These are phyloP conservation scores for Silurus asotus DNA, from an alignment of 2,113 vertebrate species.

Conservation along the genomic window DNA sequence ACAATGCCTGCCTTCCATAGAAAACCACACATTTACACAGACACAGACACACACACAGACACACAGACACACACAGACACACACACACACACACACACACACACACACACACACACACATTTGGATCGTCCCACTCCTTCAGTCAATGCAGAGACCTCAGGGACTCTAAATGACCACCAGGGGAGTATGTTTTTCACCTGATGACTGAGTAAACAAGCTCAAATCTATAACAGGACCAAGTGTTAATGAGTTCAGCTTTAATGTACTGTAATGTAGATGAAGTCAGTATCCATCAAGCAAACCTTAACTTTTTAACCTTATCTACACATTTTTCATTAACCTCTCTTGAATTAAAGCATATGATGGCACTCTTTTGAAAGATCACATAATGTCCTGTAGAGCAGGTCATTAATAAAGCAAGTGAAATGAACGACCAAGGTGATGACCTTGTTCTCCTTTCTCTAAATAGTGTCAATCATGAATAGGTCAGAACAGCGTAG, in stretches of 20 bases:
- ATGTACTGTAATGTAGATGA: conserved; percentile 57
- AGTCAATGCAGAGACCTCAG: conserved; percentile 9
- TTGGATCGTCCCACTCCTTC: not conserved
- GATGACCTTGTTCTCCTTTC: not conserved
- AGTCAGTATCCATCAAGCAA: conserved; percentile 46
- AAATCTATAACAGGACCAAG: conserved; percentile 61
- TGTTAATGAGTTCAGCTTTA: conserved; percentile 65
- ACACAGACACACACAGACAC: conserved; percentile 8
- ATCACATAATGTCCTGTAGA: not conserved
- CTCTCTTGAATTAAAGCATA: not conserved
- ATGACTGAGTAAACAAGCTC: not conserved
- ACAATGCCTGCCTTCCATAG: conserved; percentile 11
- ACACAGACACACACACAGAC: conserved; percentile 14
- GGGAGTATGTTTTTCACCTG: conserved; percentile 52
- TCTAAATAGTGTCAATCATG: conserved; percentile 71
- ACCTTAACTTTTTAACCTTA: conserved; percentile 60
- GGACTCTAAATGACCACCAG: not conserved
- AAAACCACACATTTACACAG: not conserved
- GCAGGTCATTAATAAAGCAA: not conserved
- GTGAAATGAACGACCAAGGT: not conserved
- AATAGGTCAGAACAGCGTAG: conserved; percentile 74
- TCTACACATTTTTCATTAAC: not conserved
- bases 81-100: conserved; percentile 30
- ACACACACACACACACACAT: not conserved
- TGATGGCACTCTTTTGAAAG: not conserved